Evolutionary conservation across 1,140 invertebrate genomes (phyloP).

Genomic region (Thaumetopoea pityocampa): DNA sequence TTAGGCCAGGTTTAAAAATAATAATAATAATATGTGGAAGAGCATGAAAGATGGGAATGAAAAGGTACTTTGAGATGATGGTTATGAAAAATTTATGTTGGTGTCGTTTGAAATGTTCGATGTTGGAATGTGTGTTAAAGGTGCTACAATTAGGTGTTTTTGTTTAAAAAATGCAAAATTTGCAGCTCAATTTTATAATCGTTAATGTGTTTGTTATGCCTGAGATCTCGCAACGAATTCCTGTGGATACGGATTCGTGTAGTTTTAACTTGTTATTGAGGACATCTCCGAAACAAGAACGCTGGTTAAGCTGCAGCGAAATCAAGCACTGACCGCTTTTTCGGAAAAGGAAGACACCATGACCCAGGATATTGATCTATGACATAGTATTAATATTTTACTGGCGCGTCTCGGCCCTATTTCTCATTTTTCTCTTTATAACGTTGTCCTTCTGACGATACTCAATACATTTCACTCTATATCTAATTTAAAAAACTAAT

Average conservation of each 20-base stretch:
- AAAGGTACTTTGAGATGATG: conserved; percentile 9
- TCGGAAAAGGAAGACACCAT: not conserved
- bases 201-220: not conserved
- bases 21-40: conserved; percentile 1
- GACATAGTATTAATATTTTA: no score
- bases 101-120: conserved; percentile 7
- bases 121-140: conserved; percentile 10
- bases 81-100: conserved; percentile 9
- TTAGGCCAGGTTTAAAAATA: conserved; percentile 12
- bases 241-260: not conserved
- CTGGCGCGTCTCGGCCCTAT: no score
- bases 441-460: no score
- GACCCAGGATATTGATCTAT: no score
- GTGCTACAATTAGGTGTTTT: conserved; percentile 11
- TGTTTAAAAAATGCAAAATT: not conserved
- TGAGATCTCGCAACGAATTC: not conserved
- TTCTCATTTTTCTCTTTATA: no score
- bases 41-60: conserved; percentile 5
- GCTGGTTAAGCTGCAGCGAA: not conserved
- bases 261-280: not conserved
- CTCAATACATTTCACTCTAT: no score
- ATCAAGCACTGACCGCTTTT: not conserved
- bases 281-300: not conserved
- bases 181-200: conserved; percentile 4
- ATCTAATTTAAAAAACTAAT: no score